Evolutionary conservation across 1,140 invertebrate genomes (phyloP).

Genomic region (Tetranychus urticae): DNA sequence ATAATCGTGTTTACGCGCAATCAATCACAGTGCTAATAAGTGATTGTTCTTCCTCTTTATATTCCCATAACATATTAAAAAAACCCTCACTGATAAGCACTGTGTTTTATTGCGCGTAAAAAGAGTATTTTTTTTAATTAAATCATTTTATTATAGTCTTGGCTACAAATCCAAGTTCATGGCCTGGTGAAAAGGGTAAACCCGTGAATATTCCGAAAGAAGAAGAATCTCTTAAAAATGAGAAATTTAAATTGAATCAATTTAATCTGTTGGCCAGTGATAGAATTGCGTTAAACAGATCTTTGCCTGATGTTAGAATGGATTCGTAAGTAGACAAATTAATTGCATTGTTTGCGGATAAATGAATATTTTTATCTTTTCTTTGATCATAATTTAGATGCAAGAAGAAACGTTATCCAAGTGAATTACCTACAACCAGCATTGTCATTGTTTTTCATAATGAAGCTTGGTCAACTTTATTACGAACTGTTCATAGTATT

Average conservation of each 20-base stretch:
- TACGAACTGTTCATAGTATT: conserved; percentile 26
- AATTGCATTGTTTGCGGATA: too few species aligned
- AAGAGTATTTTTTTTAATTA: too few species aligned
- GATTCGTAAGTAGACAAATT: conserved; percentile 38
- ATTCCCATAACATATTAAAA: too few species aligned
- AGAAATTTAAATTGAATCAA: conserved; percentile 84
- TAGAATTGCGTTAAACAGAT: conserved; percentile 86
- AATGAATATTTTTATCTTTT: too few species aligned
- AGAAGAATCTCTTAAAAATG: conserved; percentile 61
- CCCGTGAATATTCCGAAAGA: conserved; percentile 61
- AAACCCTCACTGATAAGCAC: too few species aligned
- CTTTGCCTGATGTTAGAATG: conserved; percentile 75
- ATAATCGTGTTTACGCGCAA: too few species aligned
- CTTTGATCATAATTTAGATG: conserved; percentile 7
- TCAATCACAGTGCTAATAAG: too few species aligned
- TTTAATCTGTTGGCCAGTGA: conserved; percentile 96
- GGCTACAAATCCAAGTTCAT: conserved; percentile 23
- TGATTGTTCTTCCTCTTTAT: too few species aligned
- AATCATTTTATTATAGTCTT: not conserved
- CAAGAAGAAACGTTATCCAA: conserved; percentile 13
- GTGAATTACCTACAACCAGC: conserved; percentile 17
- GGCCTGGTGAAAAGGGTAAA: conserved; percentile 66
- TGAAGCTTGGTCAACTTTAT: conserved; percentile 26
- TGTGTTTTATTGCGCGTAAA: too few species aligned
- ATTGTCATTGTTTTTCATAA: conserved; percentile 29